Conservation (phyloP, 2,888 invertebrate species). For the Pachliopta kotzebuea region DNA sequence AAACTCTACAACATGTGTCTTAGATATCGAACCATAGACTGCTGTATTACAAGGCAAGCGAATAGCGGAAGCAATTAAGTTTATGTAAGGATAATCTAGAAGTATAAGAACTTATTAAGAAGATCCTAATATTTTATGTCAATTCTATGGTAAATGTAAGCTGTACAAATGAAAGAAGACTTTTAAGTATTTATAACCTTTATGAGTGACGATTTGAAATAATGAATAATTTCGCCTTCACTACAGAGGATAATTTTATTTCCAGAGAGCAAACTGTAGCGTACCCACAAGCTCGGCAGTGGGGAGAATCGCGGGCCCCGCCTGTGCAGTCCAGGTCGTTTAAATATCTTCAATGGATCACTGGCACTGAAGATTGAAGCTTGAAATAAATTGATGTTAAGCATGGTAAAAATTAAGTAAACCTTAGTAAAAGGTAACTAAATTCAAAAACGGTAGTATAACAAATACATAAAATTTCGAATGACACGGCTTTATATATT, state of each 20-base stretch:
- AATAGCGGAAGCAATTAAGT: no score
- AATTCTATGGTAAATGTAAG: no score
- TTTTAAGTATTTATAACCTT: neutral
- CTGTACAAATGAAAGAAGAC: neutral
- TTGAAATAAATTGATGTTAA: constrained; percentile 31
- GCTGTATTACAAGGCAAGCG: no score
- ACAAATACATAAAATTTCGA: no score
- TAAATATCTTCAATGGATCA: constrained; percentile 78
- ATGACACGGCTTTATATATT: no score
- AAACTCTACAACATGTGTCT: no score
- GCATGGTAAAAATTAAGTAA: constrained; percentile 18
- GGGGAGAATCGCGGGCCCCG: constrained; percentile 59
- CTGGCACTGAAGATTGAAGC: constrained; percentile 72
- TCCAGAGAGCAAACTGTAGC: constrained; percentile 69
- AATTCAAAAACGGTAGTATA: no score
- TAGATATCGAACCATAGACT: no score
- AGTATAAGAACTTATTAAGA: no score
- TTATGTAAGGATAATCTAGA: no score
- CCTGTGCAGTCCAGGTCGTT: constrained; percentile 78
- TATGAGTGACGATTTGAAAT: neutral
- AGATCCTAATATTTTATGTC: no score
- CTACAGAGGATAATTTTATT: constrained; percentile 32
- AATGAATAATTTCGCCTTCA: neutral
- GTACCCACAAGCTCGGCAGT: constrained; percentile 58
- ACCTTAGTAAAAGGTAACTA: neutral